These are phyloP conservation scores for Latrodectus hesperus DNA, from an alignment of 2,888 invertebrate genomes.

Conservation along the genomic window DNA sequence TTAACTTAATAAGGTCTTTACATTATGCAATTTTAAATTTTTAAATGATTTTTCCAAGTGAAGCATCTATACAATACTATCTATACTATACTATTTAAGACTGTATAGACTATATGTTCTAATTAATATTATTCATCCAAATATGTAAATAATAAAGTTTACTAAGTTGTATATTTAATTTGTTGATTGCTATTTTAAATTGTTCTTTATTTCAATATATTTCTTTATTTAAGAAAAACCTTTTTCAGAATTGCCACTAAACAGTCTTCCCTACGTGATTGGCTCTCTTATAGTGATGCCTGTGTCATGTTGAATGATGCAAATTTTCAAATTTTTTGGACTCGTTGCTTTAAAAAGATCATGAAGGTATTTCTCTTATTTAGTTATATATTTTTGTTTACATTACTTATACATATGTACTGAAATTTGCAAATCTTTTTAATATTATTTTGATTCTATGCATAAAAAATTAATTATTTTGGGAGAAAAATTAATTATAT, in stretches of 20 bases:
- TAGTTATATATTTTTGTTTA: neutral
- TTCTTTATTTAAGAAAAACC: neutral
- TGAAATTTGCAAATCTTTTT: too few relatives aligned
- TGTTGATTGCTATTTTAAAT: neutral
- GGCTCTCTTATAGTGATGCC: slow-evolving; percentile 57
- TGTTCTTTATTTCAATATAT: neutral
- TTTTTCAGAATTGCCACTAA: slow-evolving; percentile 51
- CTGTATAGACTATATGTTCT: neutral
- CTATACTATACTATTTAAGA: too few relatives aligned
- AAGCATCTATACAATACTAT: too few relatives aligned
- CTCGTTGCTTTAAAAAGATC: slow-evolving; percentile 18
- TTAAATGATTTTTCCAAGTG: too few relatives aligned
- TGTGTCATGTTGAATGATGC: slow-evolving; percentile 35
- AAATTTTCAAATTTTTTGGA: slow-evolving; percentile 13
- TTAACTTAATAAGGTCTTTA: too few relatives aligned
- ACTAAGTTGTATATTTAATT: too few relatives aligned
- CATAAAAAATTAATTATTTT: too few relatives aligned
- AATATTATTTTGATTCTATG: too few relatives aligned
- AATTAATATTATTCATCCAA: neutral
- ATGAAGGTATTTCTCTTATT: slow-evolving; percentile 38
- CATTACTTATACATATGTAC: too few relatives aligned
- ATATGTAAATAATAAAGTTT: neutral
- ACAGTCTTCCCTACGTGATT: slow-evolving; percentile 48
- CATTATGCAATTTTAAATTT: too few relatives aligned
- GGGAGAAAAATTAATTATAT: too few relatives aligned